Conservation (phyloP, 2,888 invertebrate species). For the Lepeophtheirus nordmannii region DNA sequence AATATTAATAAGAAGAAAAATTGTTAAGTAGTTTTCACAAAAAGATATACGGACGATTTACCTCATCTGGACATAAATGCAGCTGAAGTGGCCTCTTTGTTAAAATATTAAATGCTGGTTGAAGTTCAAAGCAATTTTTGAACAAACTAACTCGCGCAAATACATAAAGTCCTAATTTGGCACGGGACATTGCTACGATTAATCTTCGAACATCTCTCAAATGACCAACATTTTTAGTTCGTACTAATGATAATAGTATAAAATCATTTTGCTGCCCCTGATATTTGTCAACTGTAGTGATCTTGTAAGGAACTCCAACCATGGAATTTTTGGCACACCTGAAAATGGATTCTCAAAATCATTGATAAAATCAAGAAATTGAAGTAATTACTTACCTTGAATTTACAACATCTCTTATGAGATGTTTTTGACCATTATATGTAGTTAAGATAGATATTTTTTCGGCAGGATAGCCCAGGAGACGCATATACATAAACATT, state of each 20-base stretch:
- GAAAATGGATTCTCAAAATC: conserved; percentile 70
- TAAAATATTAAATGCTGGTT: conserved; percentile 84
- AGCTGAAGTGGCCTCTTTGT: conserved; percentile 63
- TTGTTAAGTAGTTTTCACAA: background rate
- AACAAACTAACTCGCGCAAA: conserved; percentile 85
- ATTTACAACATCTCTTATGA: conserved; percentile 88
- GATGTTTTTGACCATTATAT: conserved; percentile 96
- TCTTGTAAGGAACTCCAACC: conserved; percentile 58
- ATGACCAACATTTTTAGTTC: conserved; percentile 94
- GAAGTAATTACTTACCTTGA: conserved; percentile 84
- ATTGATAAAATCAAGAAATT: conserved; percentile 64
- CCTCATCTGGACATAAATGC: conserved; percentile 60
- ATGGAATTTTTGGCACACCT: conserved; percentile 86
- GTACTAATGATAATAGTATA: conserved; percentile 83
- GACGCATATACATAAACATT: conserved; percentile 93
- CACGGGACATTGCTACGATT: conserved; percentile 94
- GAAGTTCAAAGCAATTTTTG: conserved; percentile 88
- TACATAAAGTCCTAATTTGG: conserved; percentile 85
- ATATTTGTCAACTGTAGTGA: conserved; percentile 84
- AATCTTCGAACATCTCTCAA: conserved; percentile 85
- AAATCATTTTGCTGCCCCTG: conserved; percentile 99
- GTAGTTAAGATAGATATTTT: conserved; percentile 95
- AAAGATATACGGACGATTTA: conserved; percentile 3
- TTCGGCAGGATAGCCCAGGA: conserved; percentile 87
- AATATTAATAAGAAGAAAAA: background rate